Percentiles rank a stretch among this genome's conserved stretches.
Conservation (phyloP, 2,113 vertebrate genomes). For the Microcebus jonahi region DNA sequence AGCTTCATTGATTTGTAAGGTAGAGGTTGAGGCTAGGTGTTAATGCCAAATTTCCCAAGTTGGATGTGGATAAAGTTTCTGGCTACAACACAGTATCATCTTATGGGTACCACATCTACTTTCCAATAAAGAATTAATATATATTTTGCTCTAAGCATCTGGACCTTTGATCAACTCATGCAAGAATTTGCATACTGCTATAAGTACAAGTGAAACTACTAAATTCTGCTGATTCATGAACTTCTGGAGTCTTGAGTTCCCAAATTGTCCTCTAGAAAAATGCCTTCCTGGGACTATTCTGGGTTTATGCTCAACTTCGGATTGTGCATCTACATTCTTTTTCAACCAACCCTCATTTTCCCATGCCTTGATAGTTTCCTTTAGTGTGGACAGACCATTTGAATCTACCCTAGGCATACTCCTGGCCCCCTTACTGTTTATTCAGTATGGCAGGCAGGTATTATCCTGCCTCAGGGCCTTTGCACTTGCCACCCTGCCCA, state of each 20-base stretch:
- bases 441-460: not conserved
- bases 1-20: not conserved
- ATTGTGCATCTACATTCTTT: not conserved
- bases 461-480: not conserved
- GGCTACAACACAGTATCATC: not conserved
- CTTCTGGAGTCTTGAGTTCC: not conserved
- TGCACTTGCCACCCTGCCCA: not conserved
- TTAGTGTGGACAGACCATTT: not conserved
- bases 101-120: not conserved
- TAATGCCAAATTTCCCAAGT: not conserved
- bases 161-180: not conserved
- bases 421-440: not conserved
- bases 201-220: not conserved
- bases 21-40: not conserved
- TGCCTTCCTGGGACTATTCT: not conserved
- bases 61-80: not conserved
- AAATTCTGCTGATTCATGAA: not conserved
- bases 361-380: not conserved
- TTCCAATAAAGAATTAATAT: not conserved
- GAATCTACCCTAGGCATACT: not conserved
- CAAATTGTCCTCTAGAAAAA: not conserved
- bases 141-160: not conserved
- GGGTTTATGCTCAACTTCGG: not conserved
- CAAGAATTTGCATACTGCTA: not conserved
- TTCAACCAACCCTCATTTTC: not conserved